These are phyloP conservation scores for Cassiopea xamachana DNA, from an alignment of 30 jellyfish, hydroid and myxozoan species.

Conservation along the genomic window DNA sequence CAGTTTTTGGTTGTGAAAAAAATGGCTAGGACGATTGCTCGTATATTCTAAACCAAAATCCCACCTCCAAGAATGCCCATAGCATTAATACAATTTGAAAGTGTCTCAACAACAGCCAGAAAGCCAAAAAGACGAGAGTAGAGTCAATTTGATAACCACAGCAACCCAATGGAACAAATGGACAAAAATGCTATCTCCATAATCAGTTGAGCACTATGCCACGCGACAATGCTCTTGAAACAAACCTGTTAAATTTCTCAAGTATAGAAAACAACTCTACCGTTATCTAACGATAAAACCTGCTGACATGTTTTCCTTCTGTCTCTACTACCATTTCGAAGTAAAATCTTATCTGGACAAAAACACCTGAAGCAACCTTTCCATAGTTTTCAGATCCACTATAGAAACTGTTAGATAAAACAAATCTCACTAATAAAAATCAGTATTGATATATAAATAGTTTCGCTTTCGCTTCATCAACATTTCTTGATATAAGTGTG, in stretches of 20 bases:
- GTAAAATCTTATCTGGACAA: too few species aligned
- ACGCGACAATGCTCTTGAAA: neutral
- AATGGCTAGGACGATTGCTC: neutral
- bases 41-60: neutral
- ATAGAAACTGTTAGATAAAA: too few species aligned
- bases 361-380: too few species aligned
- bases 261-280: neutral
- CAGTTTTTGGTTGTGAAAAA: neutral
- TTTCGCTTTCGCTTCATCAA: too few species aligned
- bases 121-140: neutral
- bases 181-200: neutral
- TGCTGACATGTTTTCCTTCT: neutral
- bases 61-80: too few species aligned
- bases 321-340: too few species aligned
- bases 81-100: neutral
- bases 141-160: conserved; percentile 30
- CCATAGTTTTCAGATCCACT: too few species aligned
- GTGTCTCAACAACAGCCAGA: neutral
- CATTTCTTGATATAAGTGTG: too few species aligned
- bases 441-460: too few species aligned
- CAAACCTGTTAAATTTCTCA: neutral
- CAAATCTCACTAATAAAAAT: too few species aligned
- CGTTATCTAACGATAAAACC: neutral
- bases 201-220: neutral
- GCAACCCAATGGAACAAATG: neutral